Base-by-base conservation (phyloP, 2,888 invertebrate species). In the Spicauda simplicius region DNA sequence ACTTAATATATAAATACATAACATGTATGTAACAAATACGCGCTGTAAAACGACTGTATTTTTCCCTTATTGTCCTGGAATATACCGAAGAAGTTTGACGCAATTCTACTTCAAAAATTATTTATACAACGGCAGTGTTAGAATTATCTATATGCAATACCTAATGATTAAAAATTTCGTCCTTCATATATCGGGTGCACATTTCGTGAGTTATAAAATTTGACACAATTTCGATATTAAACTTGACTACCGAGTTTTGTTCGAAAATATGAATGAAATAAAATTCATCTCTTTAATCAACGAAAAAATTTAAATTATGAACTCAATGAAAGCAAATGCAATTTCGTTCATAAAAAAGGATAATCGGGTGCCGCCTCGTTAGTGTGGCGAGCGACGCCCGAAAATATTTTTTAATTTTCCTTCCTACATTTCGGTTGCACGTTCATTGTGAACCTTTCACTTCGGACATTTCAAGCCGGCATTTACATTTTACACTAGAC, bases 331-430 rank as follows among this genome's bases (percentile, higher is more conserved):
- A 55, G 59, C 55, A 59, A 72, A 73, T 72, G 71, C 70, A 73
- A 72, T 75, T 72, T 74, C 69, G 69, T 53, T 50, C 55, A 59
- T 66, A 55, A 71, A 73, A 37, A 74, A 72, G 70, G 73, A 74
- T 70, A 70, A 64, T 73, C 68, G 59, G 19, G 66, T 54, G 18
- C 48, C 45, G 62, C 69, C 71, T 77, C 75, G 73, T 77, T 76
- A 77, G 75, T 72, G 69, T 59, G 73, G 52, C 67, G 64, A 70
- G 69, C 71, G 72, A 70, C 76, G 72, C 71, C 77, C 73, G 77
- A 82, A 82, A 83, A 80, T 80, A 77, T 83, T 87, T 86, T 67
- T 88, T 87, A 86, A 87, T 86, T 88, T 87, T 87, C 85, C 87
- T 83, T 84, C 84, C 87, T 80, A 76, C 80, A 77, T 79, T 85